Evolutionary conservation across 2,888 invertebrate species (phyloP), one percentile per base, ranked within the genome.

Genomic region (Phortica okadai): DNA sequence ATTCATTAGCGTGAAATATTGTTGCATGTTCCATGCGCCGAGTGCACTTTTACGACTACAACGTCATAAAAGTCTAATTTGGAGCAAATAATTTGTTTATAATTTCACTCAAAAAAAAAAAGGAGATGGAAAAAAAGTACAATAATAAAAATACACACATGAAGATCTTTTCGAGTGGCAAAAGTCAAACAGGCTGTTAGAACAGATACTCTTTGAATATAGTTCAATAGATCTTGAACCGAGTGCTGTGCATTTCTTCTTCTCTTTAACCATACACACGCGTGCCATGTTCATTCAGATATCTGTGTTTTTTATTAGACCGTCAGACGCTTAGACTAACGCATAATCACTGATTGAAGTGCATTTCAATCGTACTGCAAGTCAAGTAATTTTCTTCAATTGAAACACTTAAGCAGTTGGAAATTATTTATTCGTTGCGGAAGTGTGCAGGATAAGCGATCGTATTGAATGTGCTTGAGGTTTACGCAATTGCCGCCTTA

Each of bases 11-110:
- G 25, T 41, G 41, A 7, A 21, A 59, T 16, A 8, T 21, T 59
- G 21, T 59, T 11, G 11, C 59, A n/a, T 16, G 59, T 21, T 4
- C 10, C 10, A 16, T 62, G 10, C 16, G 16, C 62, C 62, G 21
- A 25, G 25, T 25, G 42, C 66, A 66, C 66, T 33, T 66, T 42
- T 66, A 66, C 42, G 66, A 66, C 21, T 33, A 6, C 33, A 25
- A 11, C 25, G 16, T 6, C 11, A 62, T 62, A 66, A 66, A 42
- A 66, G 10, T n/a, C 66, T 41, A 66, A 66, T 66, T 66, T 66
- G 42, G 66, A 66, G 66, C 66, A 66, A 66, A 66, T 21, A 10
- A 66, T 66, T 66, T 66, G 66, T 66, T 66, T 66, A 66, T 66
- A 66, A n/a, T 50, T 50, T 59, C n/a, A n/a, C 59, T 59, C 0